Evolutionary conservation across 2,113 vertebrate species (phyloP).

Genomic region (Piprites chloris): DNA sequence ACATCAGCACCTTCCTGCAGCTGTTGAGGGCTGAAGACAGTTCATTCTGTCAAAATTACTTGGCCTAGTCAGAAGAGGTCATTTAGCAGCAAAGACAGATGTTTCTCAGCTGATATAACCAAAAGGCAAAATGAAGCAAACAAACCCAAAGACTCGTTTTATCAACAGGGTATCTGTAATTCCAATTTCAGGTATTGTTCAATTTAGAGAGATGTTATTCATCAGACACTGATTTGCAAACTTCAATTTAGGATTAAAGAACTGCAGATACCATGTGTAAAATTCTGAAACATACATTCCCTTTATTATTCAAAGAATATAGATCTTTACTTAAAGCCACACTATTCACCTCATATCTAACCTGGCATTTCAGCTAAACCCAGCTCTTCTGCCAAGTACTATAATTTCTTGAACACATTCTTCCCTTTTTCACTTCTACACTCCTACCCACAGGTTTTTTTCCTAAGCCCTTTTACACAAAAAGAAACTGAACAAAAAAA

Average conservation of each 20-base stretch:
- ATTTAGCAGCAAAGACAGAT: conserved; percentile 32
- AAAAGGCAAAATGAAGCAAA: conserved; percentile 7
- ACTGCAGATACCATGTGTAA: not conserved
- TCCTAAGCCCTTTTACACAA: not conserved
- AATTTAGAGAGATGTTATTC: not conserved
- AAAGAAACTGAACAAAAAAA: not conserved
- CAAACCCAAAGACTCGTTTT: not conserved
- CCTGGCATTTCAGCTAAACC: conserved; percentile 5
- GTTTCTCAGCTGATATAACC: conserved; percentile 23
- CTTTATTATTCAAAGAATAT: conserved; percentile 1
- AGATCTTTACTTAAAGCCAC: conserved; percentile 4
- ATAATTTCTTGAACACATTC: not conserved
- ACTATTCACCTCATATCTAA: conserved; percentile 2
- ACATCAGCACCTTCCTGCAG: not conserved
- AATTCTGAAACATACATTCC: not conserved
- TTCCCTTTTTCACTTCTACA: not conserved
- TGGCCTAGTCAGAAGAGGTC: conserved; percentile 14
- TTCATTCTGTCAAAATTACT: conserved; percentile 5
- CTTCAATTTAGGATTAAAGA: not conserved
- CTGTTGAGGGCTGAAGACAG: conserved; percentile 13
- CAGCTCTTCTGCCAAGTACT: not conserved
- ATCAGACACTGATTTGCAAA: not conserved
- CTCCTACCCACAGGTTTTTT: not conserved
- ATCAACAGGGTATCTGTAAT: not conserved
- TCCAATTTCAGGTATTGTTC: not conserved